Percentiles rank a stretch among this genome's conserved stretches.
Conservation (phyloP, 2,888 invertebrate species). For the Sinotaia quadrata region DNA sequence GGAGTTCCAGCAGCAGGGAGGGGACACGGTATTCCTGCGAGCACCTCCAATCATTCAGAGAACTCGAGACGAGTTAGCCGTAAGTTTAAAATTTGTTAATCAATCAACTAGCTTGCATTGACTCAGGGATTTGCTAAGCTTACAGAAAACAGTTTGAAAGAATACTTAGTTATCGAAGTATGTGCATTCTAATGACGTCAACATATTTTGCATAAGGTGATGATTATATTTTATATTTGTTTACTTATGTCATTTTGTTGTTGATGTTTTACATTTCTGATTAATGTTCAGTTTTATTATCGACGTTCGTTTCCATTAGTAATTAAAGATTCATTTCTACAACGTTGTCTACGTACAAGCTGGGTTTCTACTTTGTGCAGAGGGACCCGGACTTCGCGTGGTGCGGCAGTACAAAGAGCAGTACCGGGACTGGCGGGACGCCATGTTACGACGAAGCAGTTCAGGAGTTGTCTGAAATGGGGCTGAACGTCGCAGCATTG, state of each 20-base stretch:
- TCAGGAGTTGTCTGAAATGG: constrained; percentile 41
- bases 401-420: constrained; percentile 41
- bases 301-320: too few species aligned
- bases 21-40: constrained; percentile 55
- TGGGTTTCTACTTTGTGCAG: not conserved
- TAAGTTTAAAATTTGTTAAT: not conserved
- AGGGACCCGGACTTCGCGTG: constrained; percentile 49
- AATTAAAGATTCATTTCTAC: too few species aligned
- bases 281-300: too few species aligned
- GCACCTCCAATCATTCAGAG: constrained; percentile 46
- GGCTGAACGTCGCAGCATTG: constrained; percentile 40
- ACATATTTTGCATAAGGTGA: too few species aligned
- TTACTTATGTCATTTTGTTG: too few species aligned
- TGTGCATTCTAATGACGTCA: too few species aligned
- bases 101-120: not conserved
- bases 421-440: constrained; percentile 27
- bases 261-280: too few species aligned
- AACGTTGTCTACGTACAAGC: too few species aligned
- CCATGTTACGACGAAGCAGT: constrained; percentile 50
- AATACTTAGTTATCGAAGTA: too few species aligned
- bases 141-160: too few species aligned
- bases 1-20: constrained; percentile 51
- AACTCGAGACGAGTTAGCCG: constrained; percentile 40
- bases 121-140: too few species aligned
- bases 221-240: too few species aligned